These are phyloP conservation scores for Hemistola chrysoprasaria DNA, from an alignment of 2,888 invertebrate genomes.

Conservation along the genomic window DNA sequence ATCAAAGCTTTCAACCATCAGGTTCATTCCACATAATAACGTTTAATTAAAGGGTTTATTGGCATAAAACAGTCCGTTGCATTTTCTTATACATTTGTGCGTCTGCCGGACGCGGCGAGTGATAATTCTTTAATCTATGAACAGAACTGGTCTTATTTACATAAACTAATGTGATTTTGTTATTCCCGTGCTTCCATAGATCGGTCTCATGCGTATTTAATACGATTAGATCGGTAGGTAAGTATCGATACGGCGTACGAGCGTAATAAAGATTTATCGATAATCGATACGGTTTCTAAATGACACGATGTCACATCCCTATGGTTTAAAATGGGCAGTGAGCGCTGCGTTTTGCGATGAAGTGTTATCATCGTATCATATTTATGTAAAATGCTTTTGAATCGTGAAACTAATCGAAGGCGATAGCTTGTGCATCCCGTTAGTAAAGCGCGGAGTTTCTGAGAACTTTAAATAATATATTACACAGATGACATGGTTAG, in stretches of 20 bases:
- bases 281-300: conserved; percentile 33
- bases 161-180: conserved; percentile 41
- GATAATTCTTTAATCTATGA: conserved; percentile 18
- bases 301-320: conserved; percentile 27
- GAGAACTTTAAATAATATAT: no score
- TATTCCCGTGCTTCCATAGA: conserved; percentile 25
- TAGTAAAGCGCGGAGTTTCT: not conserved
- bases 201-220: conserved; percentile 31
- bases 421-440: conserved; percentile 6
- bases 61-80: conserved; percentile 17
- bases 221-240: conserved; percentile 33
- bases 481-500: no score
- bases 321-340: conserved; percentile 16
- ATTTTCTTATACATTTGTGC: conserved; percentile 17
- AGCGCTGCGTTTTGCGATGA: conserved; percentile 7
- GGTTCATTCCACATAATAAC: conserved; percentile 12
- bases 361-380: conserved; percentile 10
- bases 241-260: conserved; percentile 24
- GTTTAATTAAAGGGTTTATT: conserved; percentile 18
- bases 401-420: conserved; percentile 20
- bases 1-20: conserved; percentile 6
- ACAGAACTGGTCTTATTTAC: conserved; percentile 34
- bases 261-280: conserved; percentile 35
- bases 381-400: conserved; percentile 18
- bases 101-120: conserved; percentile 12